Conservation (phyloP, 2,797 vertebrate species). For the Lates japonicus region DNA sequence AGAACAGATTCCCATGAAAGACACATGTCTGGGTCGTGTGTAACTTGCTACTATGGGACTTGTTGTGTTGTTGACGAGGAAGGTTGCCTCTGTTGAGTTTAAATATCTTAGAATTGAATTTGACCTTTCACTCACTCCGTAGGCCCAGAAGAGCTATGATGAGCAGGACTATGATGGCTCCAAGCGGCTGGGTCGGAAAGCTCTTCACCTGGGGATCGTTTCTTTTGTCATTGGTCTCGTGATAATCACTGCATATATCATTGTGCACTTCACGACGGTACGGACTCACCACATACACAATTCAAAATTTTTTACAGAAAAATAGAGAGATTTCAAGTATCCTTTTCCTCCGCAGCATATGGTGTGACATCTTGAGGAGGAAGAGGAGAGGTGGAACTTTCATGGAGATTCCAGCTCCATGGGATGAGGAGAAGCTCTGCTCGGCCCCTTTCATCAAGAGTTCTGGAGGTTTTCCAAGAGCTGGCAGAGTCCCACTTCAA, state of each 20-base stretch:
- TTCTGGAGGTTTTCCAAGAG: slow-evolving; percentile 19
- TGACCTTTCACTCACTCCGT: slow-evolving; percentile 9
- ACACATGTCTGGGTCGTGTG: accelerated
- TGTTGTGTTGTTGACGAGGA: not conserved
- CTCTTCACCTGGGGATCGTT: slow-evolving; percentile 88
- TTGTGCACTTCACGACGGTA: slow-evolving; percentile 89
- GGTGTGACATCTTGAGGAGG: slow-evolving; percentile 35
- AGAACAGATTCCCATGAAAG: slow-evolving; percentile 4
- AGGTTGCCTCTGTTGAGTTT: not conserved
- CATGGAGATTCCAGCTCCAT: slow-evolving; percentile 18
- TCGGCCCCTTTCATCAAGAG: slow-evolving; percentile 13
- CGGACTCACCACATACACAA: slow-evolving; percentile 30
- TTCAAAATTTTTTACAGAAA: not conserved
- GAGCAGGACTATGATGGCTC: slow-evolving; percentile 90
- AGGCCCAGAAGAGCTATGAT: slow-evolving; percentile 91
- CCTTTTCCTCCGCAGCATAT: slow-evolving; percentile 41
- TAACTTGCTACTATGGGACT: not conserved
- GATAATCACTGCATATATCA: slow-evolving; percentile 83
- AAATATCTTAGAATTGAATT: not conserved
- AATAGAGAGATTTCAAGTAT: not conserved
- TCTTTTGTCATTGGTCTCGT: slow-evolving; percentile 89
- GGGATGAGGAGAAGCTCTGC: slow-evolving; percentile 19
- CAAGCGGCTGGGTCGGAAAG: slow-evolving; percentile 86
- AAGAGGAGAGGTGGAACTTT: slow-evolving; percentile 14
- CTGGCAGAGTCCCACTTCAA: slow-evolving; percentile 7